Evolutionary conservation across 2,797 vertebrate species (phyloP).

Genomic region (Glossophaga mutica): DNA sequence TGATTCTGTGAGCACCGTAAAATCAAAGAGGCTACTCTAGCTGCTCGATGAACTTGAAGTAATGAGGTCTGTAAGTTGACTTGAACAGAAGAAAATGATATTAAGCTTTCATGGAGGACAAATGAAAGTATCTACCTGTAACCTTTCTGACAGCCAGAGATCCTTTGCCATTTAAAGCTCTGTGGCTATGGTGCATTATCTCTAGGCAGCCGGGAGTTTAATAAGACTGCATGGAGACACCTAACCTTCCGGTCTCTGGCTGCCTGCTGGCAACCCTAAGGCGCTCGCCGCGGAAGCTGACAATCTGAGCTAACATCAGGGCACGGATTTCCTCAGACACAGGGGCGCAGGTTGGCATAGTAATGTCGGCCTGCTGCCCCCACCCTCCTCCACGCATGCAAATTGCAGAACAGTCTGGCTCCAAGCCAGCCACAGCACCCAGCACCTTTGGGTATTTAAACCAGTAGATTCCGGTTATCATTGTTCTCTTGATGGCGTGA

Average conservation of each 20-base stretch:
- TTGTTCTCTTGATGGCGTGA: not conserved
- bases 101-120: conserved; percentile 63
- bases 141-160: conserved; percentile 38
- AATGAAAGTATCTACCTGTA: conserved; percentile 60
- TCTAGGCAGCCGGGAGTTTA: conserved; percentile 48
- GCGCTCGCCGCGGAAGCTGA: conserved; percentile 17
- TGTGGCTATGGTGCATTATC: not conserved
- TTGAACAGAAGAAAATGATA: conserved; percentile 63
- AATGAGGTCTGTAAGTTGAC: conserved; percentile 61
- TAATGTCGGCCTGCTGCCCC: not conserved
- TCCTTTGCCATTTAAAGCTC: conserved; percentile 59
- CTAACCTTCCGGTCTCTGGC: conserved; percentile 17
- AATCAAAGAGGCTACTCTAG: conserved; percentile 27
- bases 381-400: not conserved
- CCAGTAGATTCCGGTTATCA: not conserved
- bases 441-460: not conserved
- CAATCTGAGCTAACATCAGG: conserved; percentile 46
- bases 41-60: conserved; percentile 45
- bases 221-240: conserved; percentile 35
- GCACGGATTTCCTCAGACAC: not conserved
- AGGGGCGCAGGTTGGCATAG: not conserved
- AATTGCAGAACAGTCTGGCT: not conserved
- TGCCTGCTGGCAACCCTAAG: conserved; percentile 28
- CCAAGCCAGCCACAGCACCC: not conserved
- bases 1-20: not conserved